Percentiles rank a stretch among this genome's conserved stretches.
Conservation (phyloP, 2,797 vertebrate species). For the Coranthus polyacanthus region DNA sequence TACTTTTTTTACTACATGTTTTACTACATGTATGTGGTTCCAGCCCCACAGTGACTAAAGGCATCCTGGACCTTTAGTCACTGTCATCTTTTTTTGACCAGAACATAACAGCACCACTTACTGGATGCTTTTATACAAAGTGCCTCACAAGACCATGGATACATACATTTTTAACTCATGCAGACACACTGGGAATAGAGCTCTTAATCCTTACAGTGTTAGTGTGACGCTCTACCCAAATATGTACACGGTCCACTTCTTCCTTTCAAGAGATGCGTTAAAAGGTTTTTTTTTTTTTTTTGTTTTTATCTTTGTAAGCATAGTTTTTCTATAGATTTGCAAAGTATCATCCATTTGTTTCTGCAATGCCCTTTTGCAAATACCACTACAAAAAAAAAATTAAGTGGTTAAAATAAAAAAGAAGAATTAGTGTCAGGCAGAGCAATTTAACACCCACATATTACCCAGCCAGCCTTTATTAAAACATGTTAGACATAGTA, state of each 20-base stretch:
- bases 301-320: no score
- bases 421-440: constrained; percentile 34
- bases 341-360: constrained; percentile 6
- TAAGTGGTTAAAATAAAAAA: constrained; percentile 22
- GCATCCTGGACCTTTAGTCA: constrained; percentile 13
- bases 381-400: constrained; percentile 17
- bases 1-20: background rate
- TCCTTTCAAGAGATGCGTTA: constrained; percentile 28
- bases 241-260: constrained; percentile 33
- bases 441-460: constrained; percentile 27
- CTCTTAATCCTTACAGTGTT: constrained; percentile 37
- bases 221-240: constrained; percentile 25
- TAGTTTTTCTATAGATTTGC: constrained; percentile 17
- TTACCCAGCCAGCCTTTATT: constrained; percentile 17
- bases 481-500: constrained; percentile 34
- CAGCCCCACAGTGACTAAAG: background rate
- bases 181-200: constrained; percentile 28
- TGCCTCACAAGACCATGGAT: constrained; percentile 40
- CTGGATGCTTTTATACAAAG: constrained; percentile 66
- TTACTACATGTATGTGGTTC: background rate
- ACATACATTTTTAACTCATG: constrained; percentile 69
- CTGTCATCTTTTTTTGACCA: constrained; percentile 33
- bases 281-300: constrained; percentile 53
- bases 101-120: constrained; percentile 48
- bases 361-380: background rate